A percentile compares a stretch with the other conserved stretches of the same genome.
These are phyloP conservation scores for Hyperoplus lanceolatus DNA, from an alignment of 2,797 vertebrate genomes.

Conservation along the genomic window DNA sequence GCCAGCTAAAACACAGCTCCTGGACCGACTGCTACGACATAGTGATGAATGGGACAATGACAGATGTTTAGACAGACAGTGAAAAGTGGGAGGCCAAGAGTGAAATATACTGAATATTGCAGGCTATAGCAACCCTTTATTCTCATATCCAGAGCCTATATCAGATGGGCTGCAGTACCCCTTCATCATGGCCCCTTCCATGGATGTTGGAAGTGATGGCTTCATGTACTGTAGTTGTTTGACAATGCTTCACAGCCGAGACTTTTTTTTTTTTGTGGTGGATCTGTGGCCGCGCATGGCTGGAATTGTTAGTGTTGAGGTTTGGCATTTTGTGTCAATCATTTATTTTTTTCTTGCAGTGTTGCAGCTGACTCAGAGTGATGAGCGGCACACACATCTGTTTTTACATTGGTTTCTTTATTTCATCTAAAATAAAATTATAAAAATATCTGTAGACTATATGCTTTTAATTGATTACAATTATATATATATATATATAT, in stretches of 20 bases:
- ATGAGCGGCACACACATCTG: too few relatives aligned
- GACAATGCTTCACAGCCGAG: background rate
- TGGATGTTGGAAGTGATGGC: background rate
- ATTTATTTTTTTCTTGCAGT: background rate
- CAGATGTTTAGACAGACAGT: conserved; percentile 24
- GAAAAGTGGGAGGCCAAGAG: conserved; percentile 20
- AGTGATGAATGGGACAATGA: conserved; percentile 42
- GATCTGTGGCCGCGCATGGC: conserved; percentile 9
- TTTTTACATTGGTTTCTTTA: too few relatives aligned
- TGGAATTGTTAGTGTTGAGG: background rate
- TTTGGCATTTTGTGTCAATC: background rate
- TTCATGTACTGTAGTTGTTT: background rate
- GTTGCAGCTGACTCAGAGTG: too few relatives aligned
- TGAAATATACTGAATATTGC: conserved; percentile 13
- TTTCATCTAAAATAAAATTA: too few relatives aligned
- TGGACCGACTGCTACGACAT: conserved; percentile 37
- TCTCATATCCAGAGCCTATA: conserved; percentile 12
- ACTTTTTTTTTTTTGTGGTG: background rate
- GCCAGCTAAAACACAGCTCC: conserved; percentile 39
- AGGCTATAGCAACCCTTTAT: background rate
- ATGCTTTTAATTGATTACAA: too few relatives aligned
- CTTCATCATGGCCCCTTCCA: background rate
- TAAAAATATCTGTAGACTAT: too few relatives aligned
- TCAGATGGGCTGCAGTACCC: background rate
- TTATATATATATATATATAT: too few relatives aligned